phyloP scores from a whole-genome alignment of 2,113 vertebrate species.

The Catharus minimus region DNA sequence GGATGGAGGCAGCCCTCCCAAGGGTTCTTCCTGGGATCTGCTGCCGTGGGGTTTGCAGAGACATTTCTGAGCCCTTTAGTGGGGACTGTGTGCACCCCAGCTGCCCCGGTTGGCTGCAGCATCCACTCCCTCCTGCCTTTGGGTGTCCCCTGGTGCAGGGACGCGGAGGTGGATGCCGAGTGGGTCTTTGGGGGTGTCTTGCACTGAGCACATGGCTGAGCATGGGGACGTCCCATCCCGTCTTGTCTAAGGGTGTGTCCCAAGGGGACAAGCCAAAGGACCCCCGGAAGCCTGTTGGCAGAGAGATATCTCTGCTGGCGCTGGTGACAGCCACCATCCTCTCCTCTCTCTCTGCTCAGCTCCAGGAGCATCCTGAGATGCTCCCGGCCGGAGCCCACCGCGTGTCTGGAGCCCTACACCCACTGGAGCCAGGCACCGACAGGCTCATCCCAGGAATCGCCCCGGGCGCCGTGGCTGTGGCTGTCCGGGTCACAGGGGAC shows the following conservation, averaged over 20 bases:
- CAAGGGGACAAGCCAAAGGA: neutral
- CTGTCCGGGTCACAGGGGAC: neutral
- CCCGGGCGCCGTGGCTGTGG: rapidly evolving
- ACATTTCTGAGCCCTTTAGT: neutral
- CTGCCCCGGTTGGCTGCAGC: rapidly evolving
- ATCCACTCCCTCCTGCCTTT: neutral
- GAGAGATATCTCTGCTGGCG: neutral
- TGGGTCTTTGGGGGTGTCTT: neutral
- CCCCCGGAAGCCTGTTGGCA: neutral
- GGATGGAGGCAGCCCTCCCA: neutral
- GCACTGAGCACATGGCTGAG: rapidly evolving
- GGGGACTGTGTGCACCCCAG: rapidly evolving
- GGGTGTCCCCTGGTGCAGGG: rapidly evolving
- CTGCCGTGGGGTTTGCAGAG: neutral
- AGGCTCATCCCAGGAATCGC: neutral
- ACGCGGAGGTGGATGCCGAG: rapidly evolving
- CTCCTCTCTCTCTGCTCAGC: neutral
- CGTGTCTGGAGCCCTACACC: rapidly evolving
- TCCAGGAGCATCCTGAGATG: neutral
- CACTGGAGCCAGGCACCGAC: rapidly evolving
- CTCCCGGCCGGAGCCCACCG: neutral
- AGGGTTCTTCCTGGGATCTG: neutral
- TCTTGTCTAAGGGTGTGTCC: neutral
- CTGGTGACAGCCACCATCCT: neutral
- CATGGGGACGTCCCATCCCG: no score